Base-by-base conservation (phyloP, 2,888 invertebrate genomes). In the Synergus laeviventris region DNA sequence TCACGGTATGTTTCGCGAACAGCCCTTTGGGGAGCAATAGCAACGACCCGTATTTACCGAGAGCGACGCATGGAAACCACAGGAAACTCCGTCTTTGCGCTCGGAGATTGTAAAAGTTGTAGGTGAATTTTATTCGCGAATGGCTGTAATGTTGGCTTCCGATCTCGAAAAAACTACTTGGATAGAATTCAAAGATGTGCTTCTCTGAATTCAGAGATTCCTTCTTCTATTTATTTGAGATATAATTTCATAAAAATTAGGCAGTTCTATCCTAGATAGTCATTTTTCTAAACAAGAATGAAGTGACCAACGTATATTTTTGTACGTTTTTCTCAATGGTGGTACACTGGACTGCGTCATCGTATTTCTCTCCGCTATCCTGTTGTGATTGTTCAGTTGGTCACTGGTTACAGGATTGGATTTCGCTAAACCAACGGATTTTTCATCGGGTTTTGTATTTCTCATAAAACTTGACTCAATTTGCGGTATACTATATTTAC, bases 91-190 rank as follows among this genome's bases (percentile, higher is more conserved):
- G 62, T 62, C 42, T 45, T n/a, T 21, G 21, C 49, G 31, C 31
- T 70, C 70, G 49, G 31, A 49, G 70, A 70, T 70, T 70, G 70
- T 70, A 70, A 70, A 70, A 70, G 70, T 70, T 70, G 31, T 49
- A 49, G 70, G 24, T 70, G 24, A 49, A 70, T 45, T 70, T 70
- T 49, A 70, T 70, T 70, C 21, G 24, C 14, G 11, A 70, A 31
- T 36, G 49, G 31, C 42, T 70, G 49, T 31, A 49, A 49, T 42
- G 42, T 31, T 42, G 49, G 31, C 14, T 70, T 49, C 16, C 16
- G 49, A 49, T 70, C 31, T 49, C 12, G 24, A 31, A 36, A 16
- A n/a, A 62, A 62, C 38, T 38, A 2, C 61, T 62, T 38, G 31
- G 42, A 70, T 45, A 24, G 45, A n/a, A 49, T 49, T 70, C 70